phyloP scores from a whole-genome alignment of 2,888 invertebrate genomes.

The Platycnemis pennipes region DNA sequence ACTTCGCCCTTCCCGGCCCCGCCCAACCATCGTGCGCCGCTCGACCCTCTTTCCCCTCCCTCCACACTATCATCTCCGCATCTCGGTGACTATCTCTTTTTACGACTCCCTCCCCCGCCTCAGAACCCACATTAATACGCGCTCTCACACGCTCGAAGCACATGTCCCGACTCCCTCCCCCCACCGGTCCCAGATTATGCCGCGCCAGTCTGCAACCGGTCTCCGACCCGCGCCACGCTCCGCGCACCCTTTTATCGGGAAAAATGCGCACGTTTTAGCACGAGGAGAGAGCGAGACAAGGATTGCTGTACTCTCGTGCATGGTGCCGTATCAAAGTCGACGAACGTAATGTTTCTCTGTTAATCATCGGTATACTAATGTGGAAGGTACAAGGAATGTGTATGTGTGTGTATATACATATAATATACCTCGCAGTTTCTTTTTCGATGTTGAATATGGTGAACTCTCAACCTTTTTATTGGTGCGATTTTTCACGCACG shows the following conservation, averaged over 20 bases:
- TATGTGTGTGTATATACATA: too few species aligned
- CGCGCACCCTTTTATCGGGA: conserved; percentile 3
- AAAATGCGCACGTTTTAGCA: background rate
- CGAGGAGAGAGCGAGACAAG: background rate
- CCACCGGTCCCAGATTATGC: background rate
- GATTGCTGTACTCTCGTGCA: background rate
- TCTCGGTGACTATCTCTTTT: conserved; percentile 22
- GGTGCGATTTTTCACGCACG: background rate
- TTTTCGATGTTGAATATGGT: background rate
- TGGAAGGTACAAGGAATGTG: background rate
- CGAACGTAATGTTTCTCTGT: background rate
- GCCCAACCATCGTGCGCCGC: background rate
- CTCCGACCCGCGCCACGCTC: background rate
- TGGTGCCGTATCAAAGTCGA: background rate
- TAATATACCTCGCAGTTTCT: background rate
- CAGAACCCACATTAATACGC: background rate
- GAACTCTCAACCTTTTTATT: background rate
- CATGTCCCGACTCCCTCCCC: background rate
- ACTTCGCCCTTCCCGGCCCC: too few species aligned
- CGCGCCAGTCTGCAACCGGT: background rate
- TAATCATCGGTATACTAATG: background rate
- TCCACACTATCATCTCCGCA: background rate
- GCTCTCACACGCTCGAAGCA: background rate
- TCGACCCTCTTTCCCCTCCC: background rate
- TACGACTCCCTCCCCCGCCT: background rate